A percentile compares a stretch with the other conserved stretches of the same genome.
These are phyloP conservation scores for Eurytoma californica DNA, from an alignment of 2,888 invertebrate genomes.

Conservation along the genomic window DNA sequence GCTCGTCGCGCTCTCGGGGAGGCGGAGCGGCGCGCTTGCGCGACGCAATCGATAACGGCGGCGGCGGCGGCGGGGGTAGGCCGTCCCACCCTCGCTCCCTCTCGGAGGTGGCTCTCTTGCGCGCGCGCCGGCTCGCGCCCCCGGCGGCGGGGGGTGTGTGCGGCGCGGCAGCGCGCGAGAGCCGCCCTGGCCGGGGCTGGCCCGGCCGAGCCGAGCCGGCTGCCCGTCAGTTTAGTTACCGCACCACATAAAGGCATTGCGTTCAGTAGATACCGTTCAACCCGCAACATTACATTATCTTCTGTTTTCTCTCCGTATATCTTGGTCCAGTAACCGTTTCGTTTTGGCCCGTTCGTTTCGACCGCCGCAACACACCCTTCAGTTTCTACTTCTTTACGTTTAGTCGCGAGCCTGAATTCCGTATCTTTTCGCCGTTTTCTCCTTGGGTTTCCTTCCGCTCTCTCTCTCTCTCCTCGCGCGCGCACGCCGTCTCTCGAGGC, in stretches of 20 bases:
- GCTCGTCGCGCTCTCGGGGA: slow-evolving; percentile 42
- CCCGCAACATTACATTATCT: slow-evolving; percentile 73
- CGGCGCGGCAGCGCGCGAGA: neutral
- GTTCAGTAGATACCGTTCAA: slow-evolving; percentile 73
- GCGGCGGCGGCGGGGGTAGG: neutral
- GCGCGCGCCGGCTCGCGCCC: slow-evolving; percentile 32
- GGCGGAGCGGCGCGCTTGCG: slow-evolving; percentile 39
- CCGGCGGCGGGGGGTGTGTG: neutral
- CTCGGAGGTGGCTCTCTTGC: neutral
- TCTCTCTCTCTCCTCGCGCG: no score
- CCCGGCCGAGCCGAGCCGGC: slow-evolving; percentile 61
- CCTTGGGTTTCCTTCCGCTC: no score
- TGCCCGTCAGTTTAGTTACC: slow-evolving; percentile 74
- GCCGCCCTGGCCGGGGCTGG: slow-evolving; percentile 63
- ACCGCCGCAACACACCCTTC: slow-evolving; percentile 52
- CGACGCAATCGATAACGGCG: neutral
- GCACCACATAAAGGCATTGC: slow-evolving; percentile 75
- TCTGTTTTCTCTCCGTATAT: slow-evolving; percentile 57
- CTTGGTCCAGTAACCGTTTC: slow-evolving; percentile 57
- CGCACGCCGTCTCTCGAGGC: no score
- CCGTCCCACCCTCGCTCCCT: neutral
- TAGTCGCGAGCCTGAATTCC: neutral
- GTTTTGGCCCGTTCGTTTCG: slow-evolving; percentile 58
- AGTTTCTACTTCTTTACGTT: neutral
- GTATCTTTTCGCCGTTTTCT: neutral